Evolutionary conservation across 1,140 invertebrate species (phyloP).

Genomic region (Bombus superbus): DNA sequence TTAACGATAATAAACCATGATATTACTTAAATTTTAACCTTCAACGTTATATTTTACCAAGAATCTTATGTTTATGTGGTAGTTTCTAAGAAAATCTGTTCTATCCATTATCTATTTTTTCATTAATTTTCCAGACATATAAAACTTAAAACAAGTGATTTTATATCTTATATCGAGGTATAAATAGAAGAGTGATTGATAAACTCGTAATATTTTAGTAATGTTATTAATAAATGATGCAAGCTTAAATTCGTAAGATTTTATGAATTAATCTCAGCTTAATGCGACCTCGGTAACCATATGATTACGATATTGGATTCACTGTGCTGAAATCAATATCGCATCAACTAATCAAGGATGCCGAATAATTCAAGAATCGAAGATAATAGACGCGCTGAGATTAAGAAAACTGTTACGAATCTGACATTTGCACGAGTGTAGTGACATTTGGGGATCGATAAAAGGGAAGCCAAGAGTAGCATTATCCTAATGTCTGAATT

Average conservation of each 20-base stretch:
- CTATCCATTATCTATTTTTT: too few relatives aligned
- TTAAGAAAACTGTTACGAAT: not conserved
- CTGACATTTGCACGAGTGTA: not conserved
- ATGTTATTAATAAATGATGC: not conserved
- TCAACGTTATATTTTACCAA: not conserved
- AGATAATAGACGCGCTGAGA: not conserved
- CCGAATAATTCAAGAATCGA: not conserved
- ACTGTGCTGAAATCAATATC: not conserved
- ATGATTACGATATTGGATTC: not conserved
- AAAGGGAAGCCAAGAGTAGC: not conserved
- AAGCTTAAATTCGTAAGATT: not conserved
- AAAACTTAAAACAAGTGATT: too few relatives aligned
- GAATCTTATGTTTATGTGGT: not conserved
- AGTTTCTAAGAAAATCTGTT: too few relatives aligned
- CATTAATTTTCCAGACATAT: too few relatives aligned
- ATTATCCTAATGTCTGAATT: not conserved
- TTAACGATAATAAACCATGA: not conserved
- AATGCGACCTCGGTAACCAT: too few relatives aligned
- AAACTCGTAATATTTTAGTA: not conserved
- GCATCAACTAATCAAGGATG: too few relatives aligned
- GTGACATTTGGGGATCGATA: constrained; percentile 23
- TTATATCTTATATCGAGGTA: not conserved
- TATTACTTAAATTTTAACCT: not conserved
- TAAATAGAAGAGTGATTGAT: not conserved
- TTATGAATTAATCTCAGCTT: not conserved